A percentile compares a stretch with the other conserved stretches of the same genome.
Conservation (phyloP, 1,140 invertebrate species). For the Polypedilum vanderplanki region DNA sequence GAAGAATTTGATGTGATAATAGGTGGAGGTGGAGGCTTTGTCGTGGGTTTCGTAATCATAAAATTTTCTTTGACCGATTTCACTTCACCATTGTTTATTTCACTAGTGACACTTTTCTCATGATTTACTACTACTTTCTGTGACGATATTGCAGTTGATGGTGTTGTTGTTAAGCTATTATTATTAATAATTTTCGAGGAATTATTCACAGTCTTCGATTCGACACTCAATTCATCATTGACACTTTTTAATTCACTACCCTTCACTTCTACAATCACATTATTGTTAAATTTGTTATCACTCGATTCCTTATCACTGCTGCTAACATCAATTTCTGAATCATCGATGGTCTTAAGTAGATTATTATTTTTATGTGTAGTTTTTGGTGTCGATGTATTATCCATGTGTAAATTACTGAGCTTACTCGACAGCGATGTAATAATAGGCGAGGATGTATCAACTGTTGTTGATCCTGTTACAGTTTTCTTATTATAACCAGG, state of each 20-base stretch:
- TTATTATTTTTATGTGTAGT: background rate
- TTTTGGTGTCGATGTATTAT: background rate
- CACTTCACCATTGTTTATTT: constrained; percentile 31
- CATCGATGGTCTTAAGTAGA: constrained; percentile 23
- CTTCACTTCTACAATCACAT: constrained; percentile 3
- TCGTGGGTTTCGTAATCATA: constrained; percentile 31
- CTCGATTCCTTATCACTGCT: background rate
- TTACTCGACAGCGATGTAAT: background rate
- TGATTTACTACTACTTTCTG: background rate
- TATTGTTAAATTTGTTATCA: constrained; percentile 26
- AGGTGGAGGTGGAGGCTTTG: constrained; percentile 33
- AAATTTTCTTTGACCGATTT: constrained; percentile 30
- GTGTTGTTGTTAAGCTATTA: background rate
- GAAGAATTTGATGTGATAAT: constrained; percentile 30
- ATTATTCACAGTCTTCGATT: background rate
- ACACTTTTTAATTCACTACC: constrained; percentile 19
- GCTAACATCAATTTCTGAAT: background rate
- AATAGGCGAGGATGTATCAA: background rate
- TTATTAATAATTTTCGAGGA: background rate
- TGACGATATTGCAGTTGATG: background rate
- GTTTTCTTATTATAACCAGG: background rate
- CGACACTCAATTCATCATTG: background rate
- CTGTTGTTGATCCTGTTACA: background rate
- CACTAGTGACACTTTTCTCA: constrained; percentile 31
- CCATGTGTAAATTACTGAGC: background rate